Evolutionary conservation across 2,797 vertebrate species (phyloP).

Genomic region (Sus cebifrons): DNA sequence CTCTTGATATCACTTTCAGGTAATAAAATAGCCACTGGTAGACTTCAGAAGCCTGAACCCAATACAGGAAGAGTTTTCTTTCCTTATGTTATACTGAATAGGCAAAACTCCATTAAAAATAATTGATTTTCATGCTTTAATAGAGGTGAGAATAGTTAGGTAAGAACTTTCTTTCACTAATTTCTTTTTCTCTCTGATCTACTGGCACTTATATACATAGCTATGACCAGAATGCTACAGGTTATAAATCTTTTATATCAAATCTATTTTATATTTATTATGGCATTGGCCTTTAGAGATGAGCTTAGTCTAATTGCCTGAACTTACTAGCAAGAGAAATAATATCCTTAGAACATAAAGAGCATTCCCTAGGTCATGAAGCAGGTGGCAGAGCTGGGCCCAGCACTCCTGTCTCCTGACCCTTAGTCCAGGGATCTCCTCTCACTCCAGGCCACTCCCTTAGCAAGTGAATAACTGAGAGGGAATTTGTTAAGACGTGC

Average conservation of each 20-base stretch:
- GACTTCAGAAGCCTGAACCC: slow-evolving; percentile 30
- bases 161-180: neutral
- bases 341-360: neutral
- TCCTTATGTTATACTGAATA: neutral
- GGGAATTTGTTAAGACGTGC: neutral
- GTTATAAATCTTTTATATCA: neutral
- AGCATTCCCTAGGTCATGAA: neutral
- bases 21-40: neutral
- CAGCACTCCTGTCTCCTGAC: neutral
- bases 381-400: neutral
- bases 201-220: neutral
- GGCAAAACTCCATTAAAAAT: slow-evolving; percentile 35
- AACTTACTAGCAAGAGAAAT: slow-evolving; percentile 17
- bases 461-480: neutral
- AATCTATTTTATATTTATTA: slow-evolving; percentile 20
- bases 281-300: neutral
- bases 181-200: neutral
- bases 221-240: neutral
- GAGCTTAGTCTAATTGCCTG: neutral
- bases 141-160: neutral
- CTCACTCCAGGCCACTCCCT: neutral
- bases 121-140: neutral
- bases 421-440: neutral
- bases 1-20: neutral
- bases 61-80: neutral